Percentiles rank a stretch among this genome's conserved stretches.
These are phyloP conservation scores for Macrostomum lignano DNA, from an alignment of 1,140 invertebrate species.

Conservation along the genomic window DNA sequence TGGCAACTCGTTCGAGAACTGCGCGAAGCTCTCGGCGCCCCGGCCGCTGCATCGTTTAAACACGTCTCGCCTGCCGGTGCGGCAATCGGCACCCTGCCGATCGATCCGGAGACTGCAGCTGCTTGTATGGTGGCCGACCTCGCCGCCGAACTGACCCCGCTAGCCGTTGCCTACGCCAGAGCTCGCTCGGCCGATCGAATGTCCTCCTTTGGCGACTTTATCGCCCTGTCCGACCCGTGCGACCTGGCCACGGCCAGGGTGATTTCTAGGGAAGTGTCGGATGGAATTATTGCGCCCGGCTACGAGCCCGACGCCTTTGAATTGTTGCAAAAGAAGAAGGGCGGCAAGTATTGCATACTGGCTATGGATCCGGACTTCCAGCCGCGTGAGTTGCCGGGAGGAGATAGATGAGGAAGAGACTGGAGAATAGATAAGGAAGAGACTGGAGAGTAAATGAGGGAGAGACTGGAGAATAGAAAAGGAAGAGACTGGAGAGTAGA, in stretches of 20 bases:
- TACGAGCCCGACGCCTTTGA: conserved; percentile 52
- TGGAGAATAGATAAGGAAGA: no score
- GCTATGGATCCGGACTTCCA: no score
- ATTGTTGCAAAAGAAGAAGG: conserved; percentile 78
- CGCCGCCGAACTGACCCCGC: conserved; percentile 40
- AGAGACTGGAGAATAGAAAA: no score
- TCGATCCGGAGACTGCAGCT: conserved; percentile 39
- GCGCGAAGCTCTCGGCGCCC: conserved; percentile 39
- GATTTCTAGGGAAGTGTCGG: conserved; percentile 53
- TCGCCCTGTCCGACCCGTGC: conserved; percentile 66
- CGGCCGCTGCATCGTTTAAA: conserved; percentile 85
- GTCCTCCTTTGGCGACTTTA: conserved; percentile 94
- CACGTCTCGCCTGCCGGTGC: conserved; percentile 81
- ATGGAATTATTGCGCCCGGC: conserved; percentile 77
- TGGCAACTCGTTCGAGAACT: conserved; percentile 81
- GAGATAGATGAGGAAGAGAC: no score
- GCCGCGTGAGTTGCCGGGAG: no score
- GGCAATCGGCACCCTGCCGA: conserved; percentile 52
- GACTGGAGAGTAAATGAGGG: no score
- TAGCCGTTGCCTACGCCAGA: conserved; percentile 73
- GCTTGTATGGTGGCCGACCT: conserved; percentile 77
- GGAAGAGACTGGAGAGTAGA: no score
- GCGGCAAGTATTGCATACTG: conserved; percentile 66
- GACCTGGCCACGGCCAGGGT: conserved; percentile 51
- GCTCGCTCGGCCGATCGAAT: conserved; percentile 86